These are phyloP conservation scores for Heliconius ethilla DNA, from an alignment of 2,888 invertebrate species.

Conservation along the genomic window DNA sequence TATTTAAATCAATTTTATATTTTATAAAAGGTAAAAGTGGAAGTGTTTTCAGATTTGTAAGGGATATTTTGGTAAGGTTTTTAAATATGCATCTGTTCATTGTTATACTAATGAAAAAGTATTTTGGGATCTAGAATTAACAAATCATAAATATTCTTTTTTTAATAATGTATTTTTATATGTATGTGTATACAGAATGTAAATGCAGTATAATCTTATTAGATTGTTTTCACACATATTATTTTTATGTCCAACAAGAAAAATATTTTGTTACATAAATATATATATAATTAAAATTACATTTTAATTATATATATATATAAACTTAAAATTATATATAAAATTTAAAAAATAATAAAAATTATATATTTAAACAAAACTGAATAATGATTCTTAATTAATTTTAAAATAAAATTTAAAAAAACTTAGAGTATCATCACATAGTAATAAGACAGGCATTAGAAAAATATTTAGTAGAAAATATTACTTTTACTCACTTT, in stretches of 20 bases:
- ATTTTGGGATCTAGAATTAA: background rate
- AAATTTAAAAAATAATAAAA: too few species aligned
- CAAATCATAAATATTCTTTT: background rate
- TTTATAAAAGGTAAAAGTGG: background rate
- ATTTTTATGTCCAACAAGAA: background rate
- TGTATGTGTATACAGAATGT: background rate
- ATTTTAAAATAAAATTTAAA: too few species aligned
- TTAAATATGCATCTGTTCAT: background rate
- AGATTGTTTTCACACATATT: background rate
- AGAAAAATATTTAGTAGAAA: too few species aligned
- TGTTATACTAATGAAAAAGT: background rate
- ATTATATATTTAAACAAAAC: too few species aligned
- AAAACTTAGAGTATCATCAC: too few species aligned
- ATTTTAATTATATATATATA: too few species aligned
- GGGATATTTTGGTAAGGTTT: constrained; percentile 8
- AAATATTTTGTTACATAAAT: background rate
- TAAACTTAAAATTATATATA: too few species aligned
- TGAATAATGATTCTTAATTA: too few species aligned
- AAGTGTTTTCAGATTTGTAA: constrained; percentile 1
- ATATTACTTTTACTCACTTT: too few species aligned
- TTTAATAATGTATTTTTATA: background rate
- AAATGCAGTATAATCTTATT: background rate
- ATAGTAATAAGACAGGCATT: too few species aligned
- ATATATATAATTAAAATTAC: too few species aligned
- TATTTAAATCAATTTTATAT: too few species aligned